A percentile compares a stretch with the other conserved stretches of the same genome.
Conservation (phyloP, 2,888 invertebrate genomes). For the Thecophora atra region DNA sequence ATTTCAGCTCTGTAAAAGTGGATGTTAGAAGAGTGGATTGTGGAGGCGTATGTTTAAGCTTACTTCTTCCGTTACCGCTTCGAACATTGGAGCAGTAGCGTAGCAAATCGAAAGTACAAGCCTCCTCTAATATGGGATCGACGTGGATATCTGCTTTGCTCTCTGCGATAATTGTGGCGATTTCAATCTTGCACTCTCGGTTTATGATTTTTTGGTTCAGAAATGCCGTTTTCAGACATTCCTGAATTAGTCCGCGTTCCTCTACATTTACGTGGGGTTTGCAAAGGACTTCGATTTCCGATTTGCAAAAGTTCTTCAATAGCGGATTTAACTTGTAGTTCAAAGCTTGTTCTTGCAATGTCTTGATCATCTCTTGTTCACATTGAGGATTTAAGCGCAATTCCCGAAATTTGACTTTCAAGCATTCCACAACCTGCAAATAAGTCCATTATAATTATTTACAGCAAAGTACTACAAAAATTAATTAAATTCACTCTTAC, state of each 20-base stretch:
- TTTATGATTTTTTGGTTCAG: conserved; percentile 78
- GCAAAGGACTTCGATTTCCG: conserved; percentile 76
- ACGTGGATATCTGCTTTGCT: conserved; percentile 93
- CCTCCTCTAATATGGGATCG: conserved; percentile 89
- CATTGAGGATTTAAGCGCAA: conserved; percentile 79
- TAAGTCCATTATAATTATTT: not conserved
- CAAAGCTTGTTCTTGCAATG: conserved; percentile 87
- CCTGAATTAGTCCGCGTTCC: conserved; percentile 74
- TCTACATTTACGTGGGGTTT: conserved; percentile 57
- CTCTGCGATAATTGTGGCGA: conserved; percentile 88
- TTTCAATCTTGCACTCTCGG: conserved; percentile 81
- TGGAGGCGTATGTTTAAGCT: conserved; percentile 39
- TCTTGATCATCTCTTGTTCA: conserved; percentile 81
- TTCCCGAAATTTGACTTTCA: conserved; percentile 82
- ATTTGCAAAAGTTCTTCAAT: conserved; percentile 81
- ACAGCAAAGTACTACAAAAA: too few relatives aligned
- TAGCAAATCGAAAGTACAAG: conserved; percentile 85
- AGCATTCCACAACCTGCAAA: conserved; percentile 74
- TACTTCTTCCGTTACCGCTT: conserved; percentile 92
- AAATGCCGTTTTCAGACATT: conserved; percentile 89
- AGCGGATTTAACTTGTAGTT: conserved; percentile 92
- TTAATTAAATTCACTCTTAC: too few relatives aligned
- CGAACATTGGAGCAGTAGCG: conserved; percentile 82
- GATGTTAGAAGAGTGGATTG: conserved; percentile 10
- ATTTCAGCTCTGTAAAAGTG: conserved; percentile 75